Conservation (phyloP, 2,113 vertebrate genomes). For the Pipra filicauda region DNA sequence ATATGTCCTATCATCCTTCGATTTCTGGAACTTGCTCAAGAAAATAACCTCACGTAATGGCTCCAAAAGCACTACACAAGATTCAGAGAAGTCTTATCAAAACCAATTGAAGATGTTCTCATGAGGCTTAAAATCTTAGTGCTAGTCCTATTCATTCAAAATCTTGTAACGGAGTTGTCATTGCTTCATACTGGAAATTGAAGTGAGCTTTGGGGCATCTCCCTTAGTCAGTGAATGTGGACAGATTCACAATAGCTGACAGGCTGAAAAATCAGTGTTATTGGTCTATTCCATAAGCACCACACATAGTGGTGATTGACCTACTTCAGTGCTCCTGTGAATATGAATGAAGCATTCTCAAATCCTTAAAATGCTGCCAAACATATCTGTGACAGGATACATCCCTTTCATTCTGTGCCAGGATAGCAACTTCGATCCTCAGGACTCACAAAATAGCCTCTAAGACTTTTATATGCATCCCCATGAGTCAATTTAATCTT, state of each 20-base stretch:
- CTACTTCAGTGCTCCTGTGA: constrained; percentile 15
- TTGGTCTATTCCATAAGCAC: neutral
- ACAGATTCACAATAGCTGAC: neutral
- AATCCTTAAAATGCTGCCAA: constrained; percentile 43
- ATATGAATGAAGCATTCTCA: constrained; percentile 28
- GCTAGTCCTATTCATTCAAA: neutral
- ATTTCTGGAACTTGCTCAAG: neutral
- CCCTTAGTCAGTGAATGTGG: neutral
- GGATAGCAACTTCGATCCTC: neutral
- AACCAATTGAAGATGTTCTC: neutral
- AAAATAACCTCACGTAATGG: neutral
- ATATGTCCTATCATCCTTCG: neutral
- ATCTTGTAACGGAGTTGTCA: neutral
- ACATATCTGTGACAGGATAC: neutral
- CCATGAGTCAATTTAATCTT: neutral
- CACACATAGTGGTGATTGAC: neutral
- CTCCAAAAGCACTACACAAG: neutral
- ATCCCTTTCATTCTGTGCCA: neutral
- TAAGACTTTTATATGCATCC: neutral
- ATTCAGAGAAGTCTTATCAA: neutral
- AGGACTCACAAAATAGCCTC: neutral
- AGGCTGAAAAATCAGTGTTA: constrained; percentile 21
- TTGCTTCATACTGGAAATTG: neutral
- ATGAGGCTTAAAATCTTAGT: neutral
- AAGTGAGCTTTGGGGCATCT: neutral